Evolutionary conservation across 2,797 vertebrate genomes (phyloP).

Genomic region (Corythornis leucogaster): DNA sequence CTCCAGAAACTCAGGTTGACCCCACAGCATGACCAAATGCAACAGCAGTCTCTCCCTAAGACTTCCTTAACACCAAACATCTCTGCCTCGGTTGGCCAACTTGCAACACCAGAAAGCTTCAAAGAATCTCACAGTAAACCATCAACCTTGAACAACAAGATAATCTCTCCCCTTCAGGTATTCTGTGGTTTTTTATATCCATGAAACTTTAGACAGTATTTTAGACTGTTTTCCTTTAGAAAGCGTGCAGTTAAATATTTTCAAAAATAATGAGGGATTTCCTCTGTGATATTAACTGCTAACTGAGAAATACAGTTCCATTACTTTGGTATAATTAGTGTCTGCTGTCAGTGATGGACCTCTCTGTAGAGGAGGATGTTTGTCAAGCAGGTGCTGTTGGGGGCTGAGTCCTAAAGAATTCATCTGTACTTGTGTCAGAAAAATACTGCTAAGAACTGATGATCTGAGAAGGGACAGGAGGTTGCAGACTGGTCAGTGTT

Average conservation of each 20-base stretch:
- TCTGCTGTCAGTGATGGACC: neutral
- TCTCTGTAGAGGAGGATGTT: neutral
- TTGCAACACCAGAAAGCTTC: conserved; percentile 95
- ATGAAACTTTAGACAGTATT: neutral
- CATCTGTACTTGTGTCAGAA: neutral
- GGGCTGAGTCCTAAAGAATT: neutral
- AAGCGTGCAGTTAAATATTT: neutral
- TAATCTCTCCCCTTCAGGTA: conserved; percentile 81
- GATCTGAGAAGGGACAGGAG: neutral
- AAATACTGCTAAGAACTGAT: neutral
- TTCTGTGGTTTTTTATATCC: conserved; percentile 7
- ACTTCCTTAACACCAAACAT: conserved; percentile 84
- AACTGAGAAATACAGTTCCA: neutral
- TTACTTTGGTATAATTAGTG: neutral
- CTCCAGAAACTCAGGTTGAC: conserved; percentile 88
- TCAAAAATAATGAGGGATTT: neutral
- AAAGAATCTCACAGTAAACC: conserved; percentile 85
- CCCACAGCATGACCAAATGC: conserved; percentile 80
- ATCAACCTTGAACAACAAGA: conserved; percentile 75
- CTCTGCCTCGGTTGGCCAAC: conserved; percentile 78
- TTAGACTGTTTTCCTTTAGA: neutral
- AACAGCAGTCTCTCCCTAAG: conserved; percentile 82
- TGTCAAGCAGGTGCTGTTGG: neutral
- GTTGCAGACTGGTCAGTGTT: neutral
- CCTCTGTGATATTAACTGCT: neutral